phyloP scores from a whole-genome alignment of 2,888 invertebrate genomes.

The Timandra comae region DNA sequence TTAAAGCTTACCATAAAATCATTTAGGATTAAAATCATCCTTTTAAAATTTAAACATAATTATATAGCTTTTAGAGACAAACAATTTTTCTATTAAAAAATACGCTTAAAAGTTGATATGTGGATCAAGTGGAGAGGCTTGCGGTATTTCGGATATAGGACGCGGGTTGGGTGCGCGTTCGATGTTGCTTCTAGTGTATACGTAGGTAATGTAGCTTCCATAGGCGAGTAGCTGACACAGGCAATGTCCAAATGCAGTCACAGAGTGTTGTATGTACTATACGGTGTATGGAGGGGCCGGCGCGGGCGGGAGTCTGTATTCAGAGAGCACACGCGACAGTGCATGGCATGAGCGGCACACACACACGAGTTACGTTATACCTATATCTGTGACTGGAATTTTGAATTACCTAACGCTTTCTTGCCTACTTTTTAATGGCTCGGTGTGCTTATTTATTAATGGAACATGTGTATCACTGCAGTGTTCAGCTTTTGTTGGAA shows the following conservation, averaged over 20 bases:
- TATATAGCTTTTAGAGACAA: no score
- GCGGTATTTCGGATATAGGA: constrained; percentile 39
- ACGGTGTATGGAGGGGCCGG: constrained; percentile 10
- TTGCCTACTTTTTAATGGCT: constrained; percentile 67
- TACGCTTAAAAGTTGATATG: constrained; percentile 1
- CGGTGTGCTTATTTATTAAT: constrained; percentile 62
- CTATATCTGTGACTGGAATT: constrained; percentile 66
- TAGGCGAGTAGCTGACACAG: constrained; percentile 53
- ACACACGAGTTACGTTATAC: constrained; percentile 18
- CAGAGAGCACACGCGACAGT: no score
- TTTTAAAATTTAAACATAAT: no score
- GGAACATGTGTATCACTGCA: not conserved
- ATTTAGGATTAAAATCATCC: constrained; percentile 27
- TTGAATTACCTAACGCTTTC: constrained; percentile 67
- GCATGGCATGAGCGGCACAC: no score
- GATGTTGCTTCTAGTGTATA: constrained; percentile 56
- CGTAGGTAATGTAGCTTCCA: constrained; percentile 49
- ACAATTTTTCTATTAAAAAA: constrained; percentile 41
- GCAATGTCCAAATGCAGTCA: constrained; percentile 60
- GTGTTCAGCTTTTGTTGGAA: constrained; percentile 4
- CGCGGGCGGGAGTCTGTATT: constrained; percentile 57
- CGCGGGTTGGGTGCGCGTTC: constrained; percentile 34
- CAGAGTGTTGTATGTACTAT: constrained; percentile 31
- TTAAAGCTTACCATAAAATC: constrained; percentile 22
- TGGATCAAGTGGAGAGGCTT: constrained; percentile 23